phyloP scores from a whole-genome alignment of 2,113 vertebrate genomes.

The Pollachius pollachius region DNA sequence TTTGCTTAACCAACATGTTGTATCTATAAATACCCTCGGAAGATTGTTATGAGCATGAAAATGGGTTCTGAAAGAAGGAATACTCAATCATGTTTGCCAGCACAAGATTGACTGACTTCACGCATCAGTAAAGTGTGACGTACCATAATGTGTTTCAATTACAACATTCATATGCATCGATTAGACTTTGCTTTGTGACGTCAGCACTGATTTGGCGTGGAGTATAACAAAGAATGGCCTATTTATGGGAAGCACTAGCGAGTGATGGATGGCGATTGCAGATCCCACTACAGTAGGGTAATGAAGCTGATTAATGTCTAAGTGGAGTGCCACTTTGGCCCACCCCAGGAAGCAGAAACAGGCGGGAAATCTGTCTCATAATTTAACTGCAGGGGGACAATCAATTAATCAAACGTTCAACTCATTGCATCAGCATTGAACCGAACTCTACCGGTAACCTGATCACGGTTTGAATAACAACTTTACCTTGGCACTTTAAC shows the following conservation, averaged over 20 bases:
- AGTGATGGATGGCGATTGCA: constrained; percentile 37
- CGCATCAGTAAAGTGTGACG: no score
- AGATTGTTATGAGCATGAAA: no score
- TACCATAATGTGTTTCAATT: no score
- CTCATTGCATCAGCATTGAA: constrained; percentile 42
- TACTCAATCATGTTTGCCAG: no score
- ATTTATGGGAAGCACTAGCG: constrained; percentile 10
- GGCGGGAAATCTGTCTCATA: constrained; percentile 19
- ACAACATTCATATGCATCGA: no score
- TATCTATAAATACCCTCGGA: no score
- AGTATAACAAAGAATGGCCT: background rate
- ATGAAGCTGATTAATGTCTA: constrained; percentile 53
- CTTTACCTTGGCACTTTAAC: no score
- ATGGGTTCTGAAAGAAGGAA: no score
- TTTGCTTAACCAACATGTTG: no score
- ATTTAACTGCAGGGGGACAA: constrained; percentile 49
- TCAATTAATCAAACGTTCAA: constrained; percentile 50
- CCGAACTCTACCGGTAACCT: constrained; percentile 10
- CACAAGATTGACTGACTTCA: no score
- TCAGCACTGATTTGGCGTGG: background rate
- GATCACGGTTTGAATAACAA: constrained; percentile 12
- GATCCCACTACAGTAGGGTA: constrained; percentile 24
- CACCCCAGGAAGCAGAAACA: constrained; percentile 38
- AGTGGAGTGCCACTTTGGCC: constrained; percentile 36
- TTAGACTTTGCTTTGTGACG: no score